These are phyloP conservation scores for Nesogale talazaci DNA, from an alignment of 2,113 vertebrate species.

Conservation along the genomic window DNA sequence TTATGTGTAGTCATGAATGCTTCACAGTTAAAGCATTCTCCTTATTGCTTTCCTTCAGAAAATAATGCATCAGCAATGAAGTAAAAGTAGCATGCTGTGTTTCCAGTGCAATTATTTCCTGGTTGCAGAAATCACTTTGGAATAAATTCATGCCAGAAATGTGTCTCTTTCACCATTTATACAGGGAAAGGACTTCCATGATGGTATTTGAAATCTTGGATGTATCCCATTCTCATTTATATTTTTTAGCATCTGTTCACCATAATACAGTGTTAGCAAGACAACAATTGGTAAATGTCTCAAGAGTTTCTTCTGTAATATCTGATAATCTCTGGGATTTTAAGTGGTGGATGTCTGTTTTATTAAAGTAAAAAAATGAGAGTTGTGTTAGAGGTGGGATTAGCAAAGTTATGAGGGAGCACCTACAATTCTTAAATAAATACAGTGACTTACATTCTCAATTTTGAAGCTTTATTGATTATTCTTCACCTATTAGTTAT, in stretches of 20 bases:
- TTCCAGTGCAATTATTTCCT: background rate
- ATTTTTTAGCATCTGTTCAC: conserved; percentile 19
- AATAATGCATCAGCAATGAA: background rate
- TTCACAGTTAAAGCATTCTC: conserved; percentile 35
- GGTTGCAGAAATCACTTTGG: conserved; percentile 2
- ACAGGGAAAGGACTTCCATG: background rate
- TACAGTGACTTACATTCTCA: background rate
- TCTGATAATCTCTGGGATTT: background rate
- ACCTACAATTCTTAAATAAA: conserved; percentile 23
- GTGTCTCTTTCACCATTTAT: background rate
- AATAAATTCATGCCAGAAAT: background rate
- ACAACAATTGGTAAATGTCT: background rate
- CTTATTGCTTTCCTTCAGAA: background rate
- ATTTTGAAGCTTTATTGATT: background rate
- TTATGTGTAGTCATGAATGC: conserved; percentile 25
- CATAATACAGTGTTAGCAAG: background rate
- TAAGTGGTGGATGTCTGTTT: background rate
- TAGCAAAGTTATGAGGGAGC: background rate
- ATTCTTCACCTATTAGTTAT: background rate
- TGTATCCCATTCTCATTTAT: background rate
- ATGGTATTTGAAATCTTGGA: conserved; percentile 1
- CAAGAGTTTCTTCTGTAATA: background rate
- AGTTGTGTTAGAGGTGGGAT: background rate
- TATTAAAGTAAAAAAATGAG: background rate
- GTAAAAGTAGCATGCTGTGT: background rate